A percentile compares a stretch with the other conserved stretches of the same genome.
Evolutionary conservation across 1,140 invertebrate species (phyloP).

Genomic region (Monochamus saltuarius): DNA sequence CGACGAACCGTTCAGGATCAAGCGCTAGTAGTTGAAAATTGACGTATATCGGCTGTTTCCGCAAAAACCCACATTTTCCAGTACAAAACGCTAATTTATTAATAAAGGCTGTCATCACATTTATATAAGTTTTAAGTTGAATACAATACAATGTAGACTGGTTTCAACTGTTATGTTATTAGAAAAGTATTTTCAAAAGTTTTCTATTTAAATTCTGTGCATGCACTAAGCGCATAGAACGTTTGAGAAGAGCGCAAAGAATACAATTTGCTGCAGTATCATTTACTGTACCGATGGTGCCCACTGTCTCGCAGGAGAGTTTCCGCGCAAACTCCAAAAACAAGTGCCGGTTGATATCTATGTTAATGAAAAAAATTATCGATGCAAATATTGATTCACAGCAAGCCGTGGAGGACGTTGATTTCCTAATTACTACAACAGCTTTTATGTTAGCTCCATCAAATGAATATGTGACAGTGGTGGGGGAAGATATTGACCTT

Average conservation of each 20-base stretch:
- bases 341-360: conserved; percentile 18
- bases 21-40: not conserved
- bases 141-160: too few relatives aligned
- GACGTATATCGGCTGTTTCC: not conserved
- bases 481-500: conserved; percentile 7
- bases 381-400: conserved; percentile 3
- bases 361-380: conserved; percentile 3
- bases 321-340: conserved; percentile 14
- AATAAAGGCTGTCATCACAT: not conserved
- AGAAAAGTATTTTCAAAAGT: not conserved
- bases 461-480: conserved; percentile 13
- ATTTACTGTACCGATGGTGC: conserved; percentile 8
- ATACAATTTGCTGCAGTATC: too few relatives aligned
- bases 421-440: not conserved
- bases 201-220: not conserved
- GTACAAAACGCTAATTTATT: not conserved
- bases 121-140: not conserved
- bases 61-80: not conserved
- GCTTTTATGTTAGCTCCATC: not conserved
- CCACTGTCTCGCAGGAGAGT: conserved; percentile 7
- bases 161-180: conserved; percentile 16
- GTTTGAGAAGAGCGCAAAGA: too few relatives aligned
- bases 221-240: conserved; percentile 15
- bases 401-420: too few relatives aligned
- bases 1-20: not conserved